A percentile compares a stretch with the other conserved stretches of the same genome.
Evolutionary conservation across 1,140 invertebrate species (phyloP).

Genomic region (Maniola jurtina): DNA sequence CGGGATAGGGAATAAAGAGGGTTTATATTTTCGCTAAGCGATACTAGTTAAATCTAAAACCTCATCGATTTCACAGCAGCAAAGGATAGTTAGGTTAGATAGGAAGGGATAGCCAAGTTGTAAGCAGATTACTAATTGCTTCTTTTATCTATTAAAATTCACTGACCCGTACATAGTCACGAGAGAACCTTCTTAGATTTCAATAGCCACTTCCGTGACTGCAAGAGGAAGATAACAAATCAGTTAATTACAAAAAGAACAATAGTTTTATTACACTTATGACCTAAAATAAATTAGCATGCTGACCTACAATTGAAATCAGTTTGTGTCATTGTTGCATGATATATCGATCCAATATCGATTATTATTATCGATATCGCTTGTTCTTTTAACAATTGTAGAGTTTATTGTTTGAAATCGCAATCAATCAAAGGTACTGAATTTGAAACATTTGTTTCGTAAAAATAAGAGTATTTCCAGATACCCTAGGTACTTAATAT

Average conservation of each 20-base stretch:
- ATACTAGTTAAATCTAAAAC: too few relatives aligned
- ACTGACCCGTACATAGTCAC: background rate
- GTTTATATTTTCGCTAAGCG: too few relatives aligned
- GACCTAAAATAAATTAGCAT: slow-evolving; percentile 31
- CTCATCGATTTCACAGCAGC: too few relatives aligned
- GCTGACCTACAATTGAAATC: slow-evolving; percentile 53
- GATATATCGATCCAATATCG: slow-evolving; percentile 36
- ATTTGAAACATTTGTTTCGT: slow-evolving; percentile 1
- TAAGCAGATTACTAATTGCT: too few relatives aligned
- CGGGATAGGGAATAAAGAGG: too few relatives aligned
- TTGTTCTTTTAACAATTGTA: slow-evolving; percentile 21
- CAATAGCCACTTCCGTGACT: background rate
- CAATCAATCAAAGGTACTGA: slow-evolving; percentile 14
- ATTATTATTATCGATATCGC: slow-evolving; percentile 31
- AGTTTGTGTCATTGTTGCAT: slow-evolving; percentile 43
- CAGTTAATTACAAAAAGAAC: background rate
- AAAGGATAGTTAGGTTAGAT: too few relatives aligned
- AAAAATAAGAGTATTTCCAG: background rate
- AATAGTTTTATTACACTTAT: slow-evolving; percentile 7
- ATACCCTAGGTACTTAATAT: background rate
- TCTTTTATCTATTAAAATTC: too few relatives aligned
- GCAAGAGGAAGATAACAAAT: background rate
- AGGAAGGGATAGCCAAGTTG: too few relatives aligned
- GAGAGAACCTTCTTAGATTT: background rate
- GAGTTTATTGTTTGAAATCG: slow-evolving; percentile 22